Evolutionary conservation across 92 coral and sea anemone genomes (phyloP).

Genomic region (Zoanthus sociatus): DNA sequence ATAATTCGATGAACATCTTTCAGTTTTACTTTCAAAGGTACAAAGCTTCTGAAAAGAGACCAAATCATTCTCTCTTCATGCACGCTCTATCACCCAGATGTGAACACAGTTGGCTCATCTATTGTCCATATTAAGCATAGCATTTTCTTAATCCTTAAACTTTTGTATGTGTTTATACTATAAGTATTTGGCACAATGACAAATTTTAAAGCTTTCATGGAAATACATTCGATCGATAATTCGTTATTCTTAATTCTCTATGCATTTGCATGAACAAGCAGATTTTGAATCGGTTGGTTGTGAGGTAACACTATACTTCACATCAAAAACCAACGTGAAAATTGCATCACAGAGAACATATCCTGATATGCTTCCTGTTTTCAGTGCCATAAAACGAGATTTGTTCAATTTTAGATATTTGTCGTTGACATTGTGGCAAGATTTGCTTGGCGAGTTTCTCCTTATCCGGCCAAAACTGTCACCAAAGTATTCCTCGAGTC

Average conservation of each 20-base stretch:
- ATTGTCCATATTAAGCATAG: not conserved
- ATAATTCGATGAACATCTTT: no score
- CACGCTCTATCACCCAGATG: no score
- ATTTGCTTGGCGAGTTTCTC: not conserved
- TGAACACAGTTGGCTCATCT: not conserved
- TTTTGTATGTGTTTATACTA: not conserved
- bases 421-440: slow-evolving; percentile 2
- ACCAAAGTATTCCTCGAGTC: not conserved
- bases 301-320: not conserved
- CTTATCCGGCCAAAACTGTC: slow-evolving; percentile 4
- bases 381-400: slow-evolving; percentile 20
- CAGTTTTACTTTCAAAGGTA: no score
- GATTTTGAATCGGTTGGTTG: no score
- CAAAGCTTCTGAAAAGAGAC: no score
- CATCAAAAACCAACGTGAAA: slow-evolving; percentile 12
- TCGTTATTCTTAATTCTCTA: not conserved
- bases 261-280: not conserved
- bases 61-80: no score
- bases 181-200: not conserved
- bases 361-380: slow-evolving; percentile 29
- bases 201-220: not conserved
- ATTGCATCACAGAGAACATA: slow-evolving; percentile 14
- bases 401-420: not conserved
- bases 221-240: not conserved
- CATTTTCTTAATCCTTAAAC: not conserved